These are phyloP conservation scores for Amphilophus citrinellus DNA, from an alignment of 2,113 vertebrate species.

Conservation along the genomic window DNA sequence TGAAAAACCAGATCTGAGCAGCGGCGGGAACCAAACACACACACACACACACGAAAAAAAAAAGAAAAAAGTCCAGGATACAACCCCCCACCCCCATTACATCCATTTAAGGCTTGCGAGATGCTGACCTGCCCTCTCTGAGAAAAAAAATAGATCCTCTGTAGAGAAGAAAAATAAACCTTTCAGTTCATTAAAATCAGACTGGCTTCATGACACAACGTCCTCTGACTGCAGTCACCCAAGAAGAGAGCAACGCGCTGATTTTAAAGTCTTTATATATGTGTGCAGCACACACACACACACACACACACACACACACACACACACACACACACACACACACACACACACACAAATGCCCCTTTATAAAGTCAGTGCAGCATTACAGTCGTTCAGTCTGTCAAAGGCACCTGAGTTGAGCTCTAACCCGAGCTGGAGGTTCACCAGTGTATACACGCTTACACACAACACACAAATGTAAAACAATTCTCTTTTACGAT, in stretches of 20 bases:
- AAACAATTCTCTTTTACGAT: neutral
- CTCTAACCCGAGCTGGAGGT: conserved; percentile 34
- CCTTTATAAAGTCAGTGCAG: conserved; percentile 49
- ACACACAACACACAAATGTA: neutral
- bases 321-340: neutral
- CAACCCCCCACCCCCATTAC: neutral
- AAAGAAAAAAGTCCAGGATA: neutral
- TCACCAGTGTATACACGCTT: conserved; percentile 51
- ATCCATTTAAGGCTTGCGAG: neutral
- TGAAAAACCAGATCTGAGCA: neutral
- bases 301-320: neutral
- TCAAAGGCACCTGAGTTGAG: conserved; percentile 71
- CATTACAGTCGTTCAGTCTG: conserved; percentile 30
- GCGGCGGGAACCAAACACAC: neutral
- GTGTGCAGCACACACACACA: neutral
- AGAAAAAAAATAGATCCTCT: conserved; percentile 52
- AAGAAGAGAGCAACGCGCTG: neutral
- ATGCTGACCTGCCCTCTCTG: neutral
- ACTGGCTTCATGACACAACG: neutral
- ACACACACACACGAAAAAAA: too few species aligned
- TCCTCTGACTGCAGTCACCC: neutral
- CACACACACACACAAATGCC: conserved; percentile 14
- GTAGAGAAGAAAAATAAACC: conserved; percentile 17
- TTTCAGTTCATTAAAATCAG: conserved; percentile 7
- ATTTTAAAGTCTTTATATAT: neutral